Percentiles rank a stretch among this genome's conserved stretches.
Evolutionary conservation across 2,797 vertebrate genomes (phyloP).

Genomic region (Selene dorsalis): DNA sequence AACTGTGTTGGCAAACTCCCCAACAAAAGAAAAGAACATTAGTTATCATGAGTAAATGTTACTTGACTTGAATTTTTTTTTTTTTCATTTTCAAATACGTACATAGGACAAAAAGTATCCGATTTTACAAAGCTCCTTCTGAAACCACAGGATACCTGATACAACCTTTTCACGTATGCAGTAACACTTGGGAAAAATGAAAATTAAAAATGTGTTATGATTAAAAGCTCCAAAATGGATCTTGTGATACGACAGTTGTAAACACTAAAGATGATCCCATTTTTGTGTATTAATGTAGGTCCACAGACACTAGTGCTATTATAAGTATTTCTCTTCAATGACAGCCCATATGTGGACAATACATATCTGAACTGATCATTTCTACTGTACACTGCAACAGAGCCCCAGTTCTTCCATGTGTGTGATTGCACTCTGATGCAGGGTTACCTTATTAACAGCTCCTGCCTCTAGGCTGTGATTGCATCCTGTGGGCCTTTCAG

Average conservation of each 20-base stretch:
- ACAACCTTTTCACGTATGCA: neutral
- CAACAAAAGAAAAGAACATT: neutral
- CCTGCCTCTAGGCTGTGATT: slow-evolving; percentile 62
- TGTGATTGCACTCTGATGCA: slow-evolving; percentile 65
- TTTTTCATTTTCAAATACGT: neutral
- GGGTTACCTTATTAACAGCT: slow-evolving; percentile 80
- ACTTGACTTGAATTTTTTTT: neutral
- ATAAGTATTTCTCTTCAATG: slow-evolving; percentile 8
- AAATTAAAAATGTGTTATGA: neutral
- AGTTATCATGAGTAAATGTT: neutral
- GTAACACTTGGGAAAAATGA: neutral
- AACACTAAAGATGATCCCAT: neutral
- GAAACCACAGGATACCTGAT: too few relatives aligned
- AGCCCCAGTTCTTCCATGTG: neutral
- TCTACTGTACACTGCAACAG: slow-evolving; percentile 22
- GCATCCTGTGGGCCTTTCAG: slow-evolving; percentile 72
- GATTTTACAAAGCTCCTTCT: too few relatives aligned
- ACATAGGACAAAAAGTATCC: neutral
- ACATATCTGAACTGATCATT: slow-evolving; percentile 18
- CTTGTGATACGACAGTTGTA: neutral
- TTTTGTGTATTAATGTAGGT: neutral
- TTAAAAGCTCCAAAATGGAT: neutral
- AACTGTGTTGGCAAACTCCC: neutral
- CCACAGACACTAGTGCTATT: neutral
- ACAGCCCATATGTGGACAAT: slow-evolving; percentile 12